Base-by-base conservation (phyloP, 2,888 invertebrate species). In the Tipula helvola region DNA sequence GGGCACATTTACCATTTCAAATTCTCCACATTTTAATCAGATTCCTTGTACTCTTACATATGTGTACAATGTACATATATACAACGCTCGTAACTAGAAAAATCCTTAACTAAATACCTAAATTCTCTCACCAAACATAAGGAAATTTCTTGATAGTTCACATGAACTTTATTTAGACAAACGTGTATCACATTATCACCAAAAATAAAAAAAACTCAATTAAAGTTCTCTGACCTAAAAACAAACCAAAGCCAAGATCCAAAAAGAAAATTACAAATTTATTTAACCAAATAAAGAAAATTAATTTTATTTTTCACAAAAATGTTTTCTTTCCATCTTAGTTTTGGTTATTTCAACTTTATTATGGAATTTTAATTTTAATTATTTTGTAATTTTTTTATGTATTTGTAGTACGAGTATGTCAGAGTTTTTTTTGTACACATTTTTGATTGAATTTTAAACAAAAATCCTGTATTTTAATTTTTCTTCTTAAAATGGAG, bases 361-460 rank as follows among this genome's bases (percentile, higher is more conserved):
- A 71, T 71, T 71, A 71, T 71, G 71, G 71, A 71, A 71, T 71
- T 71, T 71, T 71, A 71, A 71, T 71, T 71, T 71, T 71, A 71
- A 71, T 71, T 71, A 71, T 71, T 71, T 71, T 71, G 71, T 71
- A 71, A 71, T 71, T 71, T 71, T 71, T 18, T 71, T 71, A 16
- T 52, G 16, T 52, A 5, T 52, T 16, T 16, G 52, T 52, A n/a
- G 5, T 52, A 39, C 39, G 39, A 39, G 16, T 52, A 52, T 52
- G 52, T 52, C 16, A 52, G 52, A 52, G 28, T 28, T 28, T 28
- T n/a, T 28, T 28, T 2, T 71, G 28, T 28, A 71, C 28, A 71
- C 71, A 71, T 71, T 71, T 71, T 71, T 71, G 71, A 71, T 71
- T 28, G 71, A 71, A 71, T 5, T 71, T 71, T 52, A n/a, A 52